Base-by-base conservation (phyloP, 2,888 invertebrate species). In the Watsonalla binaria region DNA sequence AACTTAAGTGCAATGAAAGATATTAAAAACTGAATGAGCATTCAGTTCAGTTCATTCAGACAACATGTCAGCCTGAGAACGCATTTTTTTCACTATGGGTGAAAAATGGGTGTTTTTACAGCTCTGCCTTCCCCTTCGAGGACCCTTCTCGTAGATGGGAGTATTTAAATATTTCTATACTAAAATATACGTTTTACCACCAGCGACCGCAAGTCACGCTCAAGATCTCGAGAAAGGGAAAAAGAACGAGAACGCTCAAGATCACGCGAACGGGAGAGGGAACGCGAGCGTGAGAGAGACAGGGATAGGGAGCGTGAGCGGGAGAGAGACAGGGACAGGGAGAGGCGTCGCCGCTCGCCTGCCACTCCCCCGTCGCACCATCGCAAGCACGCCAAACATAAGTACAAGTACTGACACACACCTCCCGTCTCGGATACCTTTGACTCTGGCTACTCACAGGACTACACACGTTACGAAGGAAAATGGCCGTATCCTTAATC, bases 311-410 rank as follows among this genome's bases (percentile, higher is more conserved):
- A 65, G 67, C 72, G 67, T n/a, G 86, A 68, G 63, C 72, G 69
- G 33, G 86, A 70, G 53, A 74, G 72, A 9, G 87, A 67, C 60
- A 75, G 70, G 45, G 86, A 68, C 59, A 74, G 70, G 34, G 83
- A 80, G 51, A 67, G 76, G 39, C 66, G 88, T 46, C 74, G 84
- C 8, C 81, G 86, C 11, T 85, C 86, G 49, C 85, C 89, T 13
- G 79, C 84, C 76, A 85, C 90, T 70, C 88, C 89, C 37, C 89
- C 88, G 34, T 61, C 70, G 2, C 86, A 85, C 62, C 86, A 86
- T 48, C 86, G 65, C 58, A 90, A 90, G 61, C 90, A 90, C 61
- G 69, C 84, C 51, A 90, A 90, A 68, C 87, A 90, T 59, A 90
- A 90, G 66, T 89, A 90, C 70, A 89, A 63, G 76, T 13, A 13